Conservation (phyloP, 2,797 vertebrate genomes). For the Sebastes aleutianus region DNA sequence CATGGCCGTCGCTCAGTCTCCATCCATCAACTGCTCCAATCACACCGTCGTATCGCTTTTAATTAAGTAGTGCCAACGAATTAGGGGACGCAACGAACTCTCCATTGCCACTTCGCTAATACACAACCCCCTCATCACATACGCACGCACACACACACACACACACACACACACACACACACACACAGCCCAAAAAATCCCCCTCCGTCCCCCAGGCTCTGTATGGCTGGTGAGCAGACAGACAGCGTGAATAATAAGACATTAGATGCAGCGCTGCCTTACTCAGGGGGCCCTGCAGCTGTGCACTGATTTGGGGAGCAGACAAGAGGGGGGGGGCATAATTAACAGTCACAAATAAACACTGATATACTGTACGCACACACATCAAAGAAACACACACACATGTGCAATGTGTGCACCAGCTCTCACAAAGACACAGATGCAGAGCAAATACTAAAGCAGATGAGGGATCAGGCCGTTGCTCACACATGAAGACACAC, state of each 20-base stretch:
- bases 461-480: background rate
- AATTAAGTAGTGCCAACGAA: constrained; percentile 73
- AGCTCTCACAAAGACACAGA: constrained; percentile 38
- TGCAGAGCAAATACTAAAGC: constrained; percentile 16
- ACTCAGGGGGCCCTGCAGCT: constrained; percentile 68
- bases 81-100: constrained; percentile 61
- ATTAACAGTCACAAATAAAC: constrained; percentile 68
- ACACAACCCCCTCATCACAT: constrained; percentile 49
- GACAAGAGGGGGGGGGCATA: constrained; percentile 36
- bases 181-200: constrained; percentile 24
- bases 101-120: constrained; percentile 66
- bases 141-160: constrained; percentile 15
- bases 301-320: constrained; percentile 61
- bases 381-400: constrained; percentile 33
- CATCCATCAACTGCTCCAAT: constrained; percentile 70
- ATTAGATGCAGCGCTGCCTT: constrained; percentile 63
- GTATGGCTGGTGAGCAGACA: constrained; percentile 69
- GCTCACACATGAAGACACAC: background rate
- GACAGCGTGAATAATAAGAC: constrained; percentile 78
- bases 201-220: constrained; percentile 54
- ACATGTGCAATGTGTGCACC: background rate
- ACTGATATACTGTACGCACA: constrained; percentile 38
- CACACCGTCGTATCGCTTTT: constrained; percentile 66
- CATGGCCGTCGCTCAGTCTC: constrained; percentile 48
- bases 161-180: constrained; percentile 10